These are phyloP conservation scores for Bombyx mandarina DNA, from an alignment of 1,140 invertebrate species.

Conservation along the genomic window DNA sequence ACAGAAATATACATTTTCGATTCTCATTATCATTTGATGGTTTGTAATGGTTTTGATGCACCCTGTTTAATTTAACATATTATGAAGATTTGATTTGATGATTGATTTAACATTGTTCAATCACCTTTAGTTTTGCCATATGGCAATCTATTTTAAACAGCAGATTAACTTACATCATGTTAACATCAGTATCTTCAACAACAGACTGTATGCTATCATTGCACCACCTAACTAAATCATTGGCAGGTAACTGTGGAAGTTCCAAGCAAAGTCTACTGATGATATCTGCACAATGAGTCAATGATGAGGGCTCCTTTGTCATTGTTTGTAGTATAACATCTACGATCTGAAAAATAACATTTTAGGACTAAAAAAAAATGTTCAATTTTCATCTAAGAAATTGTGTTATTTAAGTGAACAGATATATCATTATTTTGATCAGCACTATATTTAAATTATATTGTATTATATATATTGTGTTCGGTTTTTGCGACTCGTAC, in stretches of 20 bases:
- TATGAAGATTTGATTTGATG: too few species aligned
- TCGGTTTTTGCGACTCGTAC: too few species aligned
- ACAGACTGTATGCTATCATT: constrained; percentile 52
- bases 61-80: too few species aligned
- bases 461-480: too few species aligned
- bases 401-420: too few species aligned
- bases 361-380: neutral
- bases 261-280: constrained; percentile 43
- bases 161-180: constrained; percentile 45
- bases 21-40: too few species aligned
- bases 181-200: constrained; percentile 47
- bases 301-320: constrained; percentile 40
- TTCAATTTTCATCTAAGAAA: too few species aligned
- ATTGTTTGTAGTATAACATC: constrained; percentile 41
- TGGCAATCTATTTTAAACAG: neutral
- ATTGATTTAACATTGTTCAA: too few species aligned
- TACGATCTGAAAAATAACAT: constrained; percentile 30
- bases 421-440: too few species aligned
- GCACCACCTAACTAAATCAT: constrained; percentile 43
- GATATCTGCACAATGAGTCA: constrained; percentile 45
- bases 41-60: too few species aligned
- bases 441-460: too few species aligned
- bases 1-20: too few species aligned
- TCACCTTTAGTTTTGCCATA: neutral
- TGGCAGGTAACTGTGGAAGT: constrained; percentile 26